Evolutionary conservation across 2,797 vertebrate species (phyloP), one percentile per base, ranked within the genome.

Genomic region (Anas bahamensis): DNA sequence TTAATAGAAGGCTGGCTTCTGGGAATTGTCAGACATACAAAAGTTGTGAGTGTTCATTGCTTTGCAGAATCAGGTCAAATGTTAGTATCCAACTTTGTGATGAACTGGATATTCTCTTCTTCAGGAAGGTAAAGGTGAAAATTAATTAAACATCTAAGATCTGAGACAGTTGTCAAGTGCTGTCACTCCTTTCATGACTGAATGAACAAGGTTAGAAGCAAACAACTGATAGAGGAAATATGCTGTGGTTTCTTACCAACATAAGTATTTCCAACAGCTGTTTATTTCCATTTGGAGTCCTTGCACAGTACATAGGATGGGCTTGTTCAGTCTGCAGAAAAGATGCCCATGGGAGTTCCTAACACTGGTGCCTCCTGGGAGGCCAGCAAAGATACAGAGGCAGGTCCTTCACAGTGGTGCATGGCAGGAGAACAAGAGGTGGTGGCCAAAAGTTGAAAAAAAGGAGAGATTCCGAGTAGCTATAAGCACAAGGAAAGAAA

Each of bases 171-270:
- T 73, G 74, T 70, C 60, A 76, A 57, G 59, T 42, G 57, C 18
- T 70, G 37, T 75, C 53, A 77, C 57, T 82, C n/a, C 42, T 93
- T 81, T 80, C 17, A 55, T 41, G 69, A 64, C 0, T 63, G 59
- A 85, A 91, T 35, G 48, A 93, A 76, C 42, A 69, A 82, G 31
- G 60, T 72, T 89, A 90, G 80, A 81, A 93, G 50, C 17, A 86
- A 72, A 17, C 31, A 87, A 83, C 15, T 1, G 3, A 63, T 3
- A 82, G 66, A 83, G 39, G 5, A 91, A 82, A 76, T 70, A 79
- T 2, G 24, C 39, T 48, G 56, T 22, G 31, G 39, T 89, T 83
- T 88, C 71, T 71, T 70, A 44, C 33, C 73, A 92, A 81, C 26
- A 26, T 6, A 64, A n/a, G n/a, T 70, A 81, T 86, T 92, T 94